Evolutionary conservation across 1,140 invertebrate species (phyloP), one percentile per base, ranked within the genome.

Genomic region (Bombus turneri): DNA sequence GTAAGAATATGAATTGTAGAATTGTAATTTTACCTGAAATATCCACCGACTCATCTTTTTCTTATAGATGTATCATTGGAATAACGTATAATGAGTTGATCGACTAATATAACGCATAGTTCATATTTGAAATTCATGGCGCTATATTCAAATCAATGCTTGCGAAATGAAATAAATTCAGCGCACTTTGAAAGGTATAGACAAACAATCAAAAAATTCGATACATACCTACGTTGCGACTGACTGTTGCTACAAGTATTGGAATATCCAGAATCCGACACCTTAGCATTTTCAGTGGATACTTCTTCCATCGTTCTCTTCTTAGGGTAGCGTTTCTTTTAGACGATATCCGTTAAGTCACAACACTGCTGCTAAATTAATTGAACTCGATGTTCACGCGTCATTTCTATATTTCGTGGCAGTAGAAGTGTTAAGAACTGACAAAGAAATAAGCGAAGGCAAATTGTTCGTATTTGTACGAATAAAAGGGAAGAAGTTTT

Each of bases 181-280:
- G 18, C 3, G 43, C 39, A 28, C 0, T n/a, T 28, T 5, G 1
- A 31, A 82, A 3, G 3, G 8, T 9, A n/a, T 3, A 37, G 31
- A 64, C 12, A 47, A 47, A 47, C 4, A n/a, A 57, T n/a, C 76
- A 76, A 88, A 53, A 69, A 53, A 47, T 57, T 71, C 28, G 37
- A 76, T 37, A 78, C 64, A 92, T 92, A 97, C 97, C 97, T 98
- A 87, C 96, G 95, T 90, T 97, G 96, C 2, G 97, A 97, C 91
- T 97, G 97, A 85, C 97, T 97, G 93, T 97, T 97, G 87, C 96
- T 97, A 93, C 96, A 97, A 12, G 97, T 97, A 90, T 97, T 97
- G 0, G 97, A 97, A 92, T 97, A 97, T 3, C 96, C 97, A 22
- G 97, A 98, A 95, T 98, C 97, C 1, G 97, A 97, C 64, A 97